phyloP scores from a whole-genome alignment of 2,888 invertebrate species.

The Ornithoptera alexandrae region DNA sequence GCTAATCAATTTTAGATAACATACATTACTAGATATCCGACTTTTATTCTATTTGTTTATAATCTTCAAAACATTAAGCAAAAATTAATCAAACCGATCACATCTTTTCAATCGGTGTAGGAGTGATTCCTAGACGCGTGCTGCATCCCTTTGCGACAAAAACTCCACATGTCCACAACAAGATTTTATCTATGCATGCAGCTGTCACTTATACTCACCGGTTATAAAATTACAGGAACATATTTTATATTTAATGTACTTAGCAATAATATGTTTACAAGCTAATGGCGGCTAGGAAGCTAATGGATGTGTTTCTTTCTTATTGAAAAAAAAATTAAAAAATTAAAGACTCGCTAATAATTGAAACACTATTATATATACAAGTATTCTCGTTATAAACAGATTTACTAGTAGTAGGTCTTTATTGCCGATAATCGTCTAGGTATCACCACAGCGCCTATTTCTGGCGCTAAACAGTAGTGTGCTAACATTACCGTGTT shows the following conservation, averaged over 20 bases:
- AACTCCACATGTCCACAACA: constrained; percentile 45
- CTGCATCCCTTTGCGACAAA: constrained; percentile 33
- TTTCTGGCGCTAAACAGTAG: no score
- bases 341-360: no score
- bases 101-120: background rate
- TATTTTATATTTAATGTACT: background rate
- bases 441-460: no score
- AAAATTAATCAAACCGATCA: background rate
- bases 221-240: constrained; percentile 26
- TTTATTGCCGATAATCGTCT: no score
- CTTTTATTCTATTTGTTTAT: no score
- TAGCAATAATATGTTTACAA: background rate
- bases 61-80: background rate
- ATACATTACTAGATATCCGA: no score
- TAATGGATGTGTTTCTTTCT: background rate
- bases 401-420: no score
- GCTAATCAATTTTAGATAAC: no score
- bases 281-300: background rate
- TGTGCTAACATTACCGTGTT: no score
- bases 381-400: no score
- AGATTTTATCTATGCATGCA: constrained; percentile 55
- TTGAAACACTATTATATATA: no score
- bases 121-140: constrained; percentile 36
- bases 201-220: constrained; percentile 56
- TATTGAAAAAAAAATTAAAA: background rate